These are phyloP conservation scores for Cygnus atratus DNA, from an alignment of 2,113 vertebrate species.

Conservation along the genomic window DNA sequence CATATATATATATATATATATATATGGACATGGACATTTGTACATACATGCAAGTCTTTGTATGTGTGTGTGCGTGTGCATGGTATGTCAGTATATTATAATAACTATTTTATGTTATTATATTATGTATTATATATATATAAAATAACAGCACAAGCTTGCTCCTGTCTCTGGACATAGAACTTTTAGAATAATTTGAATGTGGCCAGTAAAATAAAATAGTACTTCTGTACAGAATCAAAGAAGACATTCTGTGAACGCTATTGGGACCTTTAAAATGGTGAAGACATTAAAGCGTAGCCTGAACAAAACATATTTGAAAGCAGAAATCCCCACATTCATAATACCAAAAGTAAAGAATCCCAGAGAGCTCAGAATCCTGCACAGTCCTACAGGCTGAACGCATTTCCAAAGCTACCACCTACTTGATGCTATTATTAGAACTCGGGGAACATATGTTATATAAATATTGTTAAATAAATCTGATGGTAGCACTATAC, in stretches of 20 bases:
- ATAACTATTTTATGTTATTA: neutral
- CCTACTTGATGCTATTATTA: neutral
- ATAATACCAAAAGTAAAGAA: neutral
- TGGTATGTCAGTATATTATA: neutral
- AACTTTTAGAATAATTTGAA: neutral
- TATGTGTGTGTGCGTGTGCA: neutral
- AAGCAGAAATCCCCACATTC: neutral
- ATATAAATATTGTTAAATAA: conserved; percentile 21
- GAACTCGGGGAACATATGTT: neutral
- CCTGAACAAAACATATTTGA: neutral
- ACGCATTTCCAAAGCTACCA: neutral
- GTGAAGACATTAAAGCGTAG: neutral
- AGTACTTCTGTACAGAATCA: neutral
- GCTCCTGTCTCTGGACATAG: neutral
- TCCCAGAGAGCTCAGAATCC: neutral
- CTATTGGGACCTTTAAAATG: neutral
- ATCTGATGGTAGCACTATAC: neutral
- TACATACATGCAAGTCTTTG: neutral
- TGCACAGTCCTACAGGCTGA: neutral
- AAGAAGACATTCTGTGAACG: neutral
- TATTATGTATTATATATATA: neutral
- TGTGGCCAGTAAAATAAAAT: neutral
- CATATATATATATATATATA: accelerated
- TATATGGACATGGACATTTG: neutral
- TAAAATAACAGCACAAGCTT: neutral